Base-by-base conservation (phyloP, 2,888 invertebrate species). In the Lepidocyrtinus sp. region DNA sequence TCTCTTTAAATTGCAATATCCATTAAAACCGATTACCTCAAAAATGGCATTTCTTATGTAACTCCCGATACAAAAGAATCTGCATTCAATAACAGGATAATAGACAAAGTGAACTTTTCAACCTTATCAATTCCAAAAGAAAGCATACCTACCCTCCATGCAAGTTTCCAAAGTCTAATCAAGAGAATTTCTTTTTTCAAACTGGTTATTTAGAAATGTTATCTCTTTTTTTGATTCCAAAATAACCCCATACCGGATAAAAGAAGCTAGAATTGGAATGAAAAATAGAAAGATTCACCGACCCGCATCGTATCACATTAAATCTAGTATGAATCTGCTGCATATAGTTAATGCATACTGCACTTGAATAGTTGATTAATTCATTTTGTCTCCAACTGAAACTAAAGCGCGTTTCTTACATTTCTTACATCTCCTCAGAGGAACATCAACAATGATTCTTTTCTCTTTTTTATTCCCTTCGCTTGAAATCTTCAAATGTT, bases 391-490 rank as follows among this genome's bases (percentile, higher is more conserved):
- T 63, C 24, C 45, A 50, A 26, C 46, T 55, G 27, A 67, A 36
- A 69, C 73, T 55, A 63, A 69, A 73, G 36, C 62, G 63, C 55
- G 74, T 65, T 79, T 36, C 70, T 69, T 74, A 70, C 69, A 79
- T 65, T 79, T 36, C 70, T 69, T 74, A 70, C 69, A 69, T 79
- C 69, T 79, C 79, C 78, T 78, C 65, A 22, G 79, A 79, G 79
- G 64, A 79, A 79, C 79, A 79, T 79, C 79, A 79, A 70, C 74
- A 79, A 79, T 74, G 79, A 79, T 79, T 78, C 79, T 50, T 68
- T 74, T 26, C 26, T 64, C 24, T 73, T 70, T 71, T 74, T 70
- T 46, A 19, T 15, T 24, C 65, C 25, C 50, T 74, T 69, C 70
- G 74, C 74, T 73, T 73, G 55, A 75, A 75, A 63, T 74, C 67